These are phyloP conservation scores for Syngnathus rostellatus DNA, from an alignment of 2,797 vertebrate species.

Conservation along the genomic window DNA sequence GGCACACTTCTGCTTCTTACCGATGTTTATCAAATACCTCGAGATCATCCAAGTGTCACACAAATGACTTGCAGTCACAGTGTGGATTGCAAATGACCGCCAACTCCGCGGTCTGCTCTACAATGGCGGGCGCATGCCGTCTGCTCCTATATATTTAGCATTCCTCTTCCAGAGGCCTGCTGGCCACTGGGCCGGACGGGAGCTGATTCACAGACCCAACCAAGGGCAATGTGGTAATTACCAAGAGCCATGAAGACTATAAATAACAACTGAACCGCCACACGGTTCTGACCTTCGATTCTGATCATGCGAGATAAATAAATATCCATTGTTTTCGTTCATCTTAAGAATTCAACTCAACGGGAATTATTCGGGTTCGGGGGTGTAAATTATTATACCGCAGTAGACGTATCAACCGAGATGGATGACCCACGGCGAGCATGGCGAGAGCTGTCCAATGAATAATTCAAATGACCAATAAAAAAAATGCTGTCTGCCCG, in stretches of 20 bases:
- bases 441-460: slow-evolving; percentile 36
- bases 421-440: slow-evolving; percentile 29
- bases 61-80: slow-evolving; percentile 24
- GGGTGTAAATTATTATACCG: neutral
- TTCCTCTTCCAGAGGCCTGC: slow-evolving; percentile 50
- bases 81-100: slow-evolving; percentile 25
- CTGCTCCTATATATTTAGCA: slow-evolving; percentile 65
- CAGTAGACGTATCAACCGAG: slow-evolving; percentile 19
- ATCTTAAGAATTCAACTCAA: slow-evolving; percentile 10
- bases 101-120: slow-evolving; percentile 36
- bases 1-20: neutral
- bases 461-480: slow-evolving; percentile 52
- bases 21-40: neutral
- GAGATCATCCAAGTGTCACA: slow-evolving; percentile 9
- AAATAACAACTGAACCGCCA: slow-evolving; percentile 47
- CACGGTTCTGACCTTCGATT: slow-evolving; percentile 24
- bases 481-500: slow-evolving; percentile 29
- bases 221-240: slow-evolving; percentile 50
- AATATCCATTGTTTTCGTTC: slow-evolving; percentile 8
- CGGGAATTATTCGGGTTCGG: slow-evolving; percentile 6
- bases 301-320: slow-evolving; percentile 7
- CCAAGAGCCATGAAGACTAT: slow-evolving; percentile 53
- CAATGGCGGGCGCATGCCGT: slow-evolving; percentile 49
- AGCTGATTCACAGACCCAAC: slow-evolving; percentile 50
- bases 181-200: slow-evolving; percentile 31